Base-by-base conservation (phyloP, 1,140 invertebrate species). In the Drosophila kurseongensis region DNA sequence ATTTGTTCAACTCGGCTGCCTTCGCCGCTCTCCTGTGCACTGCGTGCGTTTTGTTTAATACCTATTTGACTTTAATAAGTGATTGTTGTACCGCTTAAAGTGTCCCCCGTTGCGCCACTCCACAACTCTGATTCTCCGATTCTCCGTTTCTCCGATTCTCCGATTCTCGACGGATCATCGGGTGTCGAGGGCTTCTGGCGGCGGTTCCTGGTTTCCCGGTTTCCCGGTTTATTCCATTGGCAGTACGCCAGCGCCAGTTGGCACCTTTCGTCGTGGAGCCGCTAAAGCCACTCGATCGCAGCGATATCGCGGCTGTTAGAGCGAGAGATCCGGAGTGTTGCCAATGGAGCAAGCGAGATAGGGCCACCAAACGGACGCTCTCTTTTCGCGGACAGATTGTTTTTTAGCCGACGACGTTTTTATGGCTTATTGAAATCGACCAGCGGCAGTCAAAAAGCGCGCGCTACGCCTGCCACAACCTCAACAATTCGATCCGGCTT, bases 51-150 rank as follows among this genome's bases (percentile, higher is more conserved):
- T 89, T 90, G 77, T 90, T 91, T 90, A 91, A 91, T 91, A 91
- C 88, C 82, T 84, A 91, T 91, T 91, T 91, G 88, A 91, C 88
- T 90, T 91, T 88, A 91, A 91, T 91, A 91, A 90, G 83, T 88
- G 88, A 90, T 91, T 91, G 88, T 88, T 91, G 88, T 90, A 76
- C 66, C 80, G 75, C 78, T 90, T 86, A 90, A 90, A 86, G 88
- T 83, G 69, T 82, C 60, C 52, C 72, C 62, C 72, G 76, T 82
- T 88, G 75, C 66, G 78, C 83, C 78, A 79, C 82, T 86, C 54
- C 29, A 9, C n/a, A 18, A 18, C 18, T 18, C 18, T 18, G 44
- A 9, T 12, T 45, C 44, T 45, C 18, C 44, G 9, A 23, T 36
- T 14, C 54, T 56, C 50, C 38, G 54, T 9, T 32, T 36, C 51